Percentiles rank a stretch among this genome's conserved stretches.
phyloP scores from a whole-genome alignment of 2,888 invertebrate genomes.

The Boloria euphrosyne region DNA sequence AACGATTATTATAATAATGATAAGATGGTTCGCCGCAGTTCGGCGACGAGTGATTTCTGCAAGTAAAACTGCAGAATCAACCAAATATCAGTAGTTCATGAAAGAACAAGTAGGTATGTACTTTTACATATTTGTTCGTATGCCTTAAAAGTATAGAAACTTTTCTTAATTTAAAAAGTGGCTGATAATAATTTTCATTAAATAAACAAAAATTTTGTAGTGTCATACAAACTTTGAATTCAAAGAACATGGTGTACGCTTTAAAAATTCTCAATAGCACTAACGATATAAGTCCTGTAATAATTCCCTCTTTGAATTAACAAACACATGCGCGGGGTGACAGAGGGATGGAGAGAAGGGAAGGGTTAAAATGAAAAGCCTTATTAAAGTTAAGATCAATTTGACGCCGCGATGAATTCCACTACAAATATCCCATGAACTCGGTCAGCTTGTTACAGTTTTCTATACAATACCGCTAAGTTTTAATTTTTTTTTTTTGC shows the following conservation, averaged over 20 bases:
- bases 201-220: background rate
- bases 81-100: no score
- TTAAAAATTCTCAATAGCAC: constrained; percentile 20
- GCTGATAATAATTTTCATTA: background rate
- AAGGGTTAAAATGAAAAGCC: constrained; percentile 8
- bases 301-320: constrained; percentile 1
- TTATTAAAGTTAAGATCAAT: constrained; percentile 19
- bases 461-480: background rate
- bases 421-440: background rate
- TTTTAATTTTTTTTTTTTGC: background rate
- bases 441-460: background rate
- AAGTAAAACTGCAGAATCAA: no score
- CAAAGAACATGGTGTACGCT: constrained; percentile 18
- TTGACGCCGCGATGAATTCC: background rate
- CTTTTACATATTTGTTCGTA: no score
- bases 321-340: background rate
- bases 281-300: constrained; percentile 12
- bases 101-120: no score
- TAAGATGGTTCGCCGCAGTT: no score
- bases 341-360: background rate
- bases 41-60: no score
- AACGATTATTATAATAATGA: no score
- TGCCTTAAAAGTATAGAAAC: background rate
- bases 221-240: constrained; percentile 5
- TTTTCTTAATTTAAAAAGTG: background rate